Evolutionary conservation across 2,113 vertebrate genomes (phyloP).

Genomic region (Lophotis ruficrista): DNA sequence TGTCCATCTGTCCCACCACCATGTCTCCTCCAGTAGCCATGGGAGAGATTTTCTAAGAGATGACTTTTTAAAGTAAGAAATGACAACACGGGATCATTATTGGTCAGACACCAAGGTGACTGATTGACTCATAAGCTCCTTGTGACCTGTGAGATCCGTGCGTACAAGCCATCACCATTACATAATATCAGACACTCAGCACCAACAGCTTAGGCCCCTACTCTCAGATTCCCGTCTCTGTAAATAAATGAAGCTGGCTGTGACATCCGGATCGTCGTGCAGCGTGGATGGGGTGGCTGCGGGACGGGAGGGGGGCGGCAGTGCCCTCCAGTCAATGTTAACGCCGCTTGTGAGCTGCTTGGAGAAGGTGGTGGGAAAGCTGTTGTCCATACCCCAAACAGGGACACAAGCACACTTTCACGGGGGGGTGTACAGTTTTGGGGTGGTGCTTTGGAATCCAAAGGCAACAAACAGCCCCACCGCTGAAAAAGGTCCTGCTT

Average conservation of each 20-base stretch:
- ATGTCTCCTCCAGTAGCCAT: not conserved
- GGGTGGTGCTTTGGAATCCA: not conserved
- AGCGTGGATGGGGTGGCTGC: not conserved
- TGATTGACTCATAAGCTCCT: not conserved
- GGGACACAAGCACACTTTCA: not conserved
- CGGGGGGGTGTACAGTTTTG: not conserved
- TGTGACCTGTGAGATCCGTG: not conserved
- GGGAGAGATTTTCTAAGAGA: not conserved
- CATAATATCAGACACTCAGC: not conserved
- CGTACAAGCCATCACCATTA: too few species aligned
- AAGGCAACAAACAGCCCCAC: too few species aligned
- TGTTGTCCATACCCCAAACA: not conserved
- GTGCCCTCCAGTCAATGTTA: not conserved
- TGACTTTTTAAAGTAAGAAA: not conserved
- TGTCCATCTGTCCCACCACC: not conserved
- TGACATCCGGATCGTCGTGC: not conserved
- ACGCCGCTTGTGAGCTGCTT: not conserved
- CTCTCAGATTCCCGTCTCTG: not conserved
- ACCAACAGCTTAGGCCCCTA: not conserved
- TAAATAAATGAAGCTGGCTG: not conserved
- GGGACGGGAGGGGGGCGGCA: too few species aligned
- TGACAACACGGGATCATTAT: too few species aligned
- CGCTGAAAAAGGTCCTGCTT: not conserved
- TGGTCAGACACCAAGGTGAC: not conserved
- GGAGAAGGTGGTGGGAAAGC: not conserved